A percentile compares a stretch with the other conserved stretches of the same genome.
Conservation (phyloP, 2,113 vertebrate genomes). For the Barbus barbus region DNA sequence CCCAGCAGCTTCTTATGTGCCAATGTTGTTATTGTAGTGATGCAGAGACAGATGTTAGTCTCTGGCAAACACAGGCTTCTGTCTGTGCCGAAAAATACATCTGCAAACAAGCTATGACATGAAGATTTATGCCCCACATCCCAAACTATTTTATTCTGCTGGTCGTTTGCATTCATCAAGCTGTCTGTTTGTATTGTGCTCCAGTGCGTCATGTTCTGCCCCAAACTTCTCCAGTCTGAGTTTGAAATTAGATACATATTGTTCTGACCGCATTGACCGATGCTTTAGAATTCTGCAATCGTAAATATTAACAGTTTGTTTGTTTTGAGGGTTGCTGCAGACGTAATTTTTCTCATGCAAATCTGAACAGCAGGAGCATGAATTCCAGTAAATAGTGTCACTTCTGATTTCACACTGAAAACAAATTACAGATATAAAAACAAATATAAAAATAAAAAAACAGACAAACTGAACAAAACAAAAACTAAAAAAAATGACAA, state of each 20-base stretch:
- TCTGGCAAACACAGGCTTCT: slow-evolving; percentile 23
- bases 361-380: no score
- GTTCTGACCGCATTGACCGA: slow-evolving; percentile 17
- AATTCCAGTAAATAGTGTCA: no score
- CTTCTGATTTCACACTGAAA: neutral
- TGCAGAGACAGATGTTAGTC: slow-evolving; percentile 38
- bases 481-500: no score
- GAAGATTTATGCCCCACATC: slow-evolving; percentile 55
- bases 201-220: slow-evolving; percentile 42
- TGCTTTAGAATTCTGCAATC: neutral
- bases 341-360: neutral
- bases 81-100: slow-evolving; percentile 23
- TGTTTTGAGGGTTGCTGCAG: neutral
- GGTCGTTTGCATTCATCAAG: slow-evolving; percentile 59
- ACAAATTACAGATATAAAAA: no score
- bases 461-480: no score
- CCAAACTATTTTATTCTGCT: slow-evolving; percentile 51
- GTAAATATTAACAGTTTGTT: neutral
- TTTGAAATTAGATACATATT: slow-evolving; percentile 55
- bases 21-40: neutral
- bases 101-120: slow-evolving; percentile 52
- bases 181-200: slow-evolving; percentile 46
- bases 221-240: slow-evolving; percentile 56
- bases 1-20: neutral
- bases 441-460: no score